Conservation (phyloP, 1,140 invertebrate species). For the Leptopilina clavipes region DNA sequence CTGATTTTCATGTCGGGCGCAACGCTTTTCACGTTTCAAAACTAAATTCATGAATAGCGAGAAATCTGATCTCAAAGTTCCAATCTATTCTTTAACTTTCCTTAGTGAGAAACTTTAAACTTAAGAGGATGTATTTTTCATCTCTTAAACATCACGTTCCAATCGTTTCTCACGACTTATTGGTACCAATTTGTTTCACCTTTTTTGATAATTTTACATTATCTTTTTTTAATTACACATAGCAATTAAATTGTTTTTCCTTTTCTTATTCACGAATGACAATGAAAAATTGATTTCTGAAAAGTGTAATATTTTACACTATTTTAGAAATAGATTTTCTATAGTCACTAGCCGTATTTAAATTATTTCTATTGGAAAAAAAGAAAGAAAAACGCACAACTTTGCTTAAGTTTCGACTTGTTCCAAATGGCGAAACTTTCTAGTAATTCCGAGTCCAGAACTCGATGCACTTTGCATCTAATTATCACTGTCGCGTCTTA, state of each 20-base stretch:
- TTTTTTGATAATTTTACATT: too few relatives aligned
- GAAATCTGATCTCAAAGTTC: conserved; percentile 13
- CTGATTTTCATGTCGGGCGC: conserved; percentile 28
- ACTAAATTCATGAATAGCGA: conserved; percentile 26
- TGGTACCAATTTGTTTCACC: background rate
- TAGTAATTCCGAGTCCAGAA: background rate
- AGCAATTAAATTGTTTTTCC: background rate
- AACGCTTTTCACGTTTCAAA: conserved; percentile 24
- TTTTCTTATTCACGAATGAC: background rate
- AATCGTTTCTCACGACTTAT: conserved; percentile 5
- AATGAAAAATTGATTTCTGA: too few relatives aligned
- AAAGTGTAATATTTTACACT: too few relatives aligned
- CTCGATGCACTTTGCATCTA: conserved; percentile 29
- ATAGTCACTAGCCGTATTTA: too few relatives aligned
- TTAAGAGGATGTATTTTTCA: background rate
- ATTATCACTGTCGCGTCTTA: conserved; percentile 25
- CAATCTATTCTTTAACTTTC: background rate
- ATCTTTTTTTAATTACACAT: too few relatives aligned
- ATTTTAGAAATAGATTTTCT: too few relatives aligned
- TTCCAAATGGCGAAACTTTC: conserved; percentile 8
- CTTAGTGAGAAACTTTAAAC: background rate
- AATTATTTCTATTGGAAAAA: too few relatives aligned
- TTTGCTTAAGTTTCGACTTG: background rate
- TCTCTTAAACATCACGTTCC: background rate
- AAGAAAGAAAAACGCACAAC: background rate